Base-by-base conservation (phyloP, 2,888 invertebrate species). In the Byasa hedistus region DNA sequence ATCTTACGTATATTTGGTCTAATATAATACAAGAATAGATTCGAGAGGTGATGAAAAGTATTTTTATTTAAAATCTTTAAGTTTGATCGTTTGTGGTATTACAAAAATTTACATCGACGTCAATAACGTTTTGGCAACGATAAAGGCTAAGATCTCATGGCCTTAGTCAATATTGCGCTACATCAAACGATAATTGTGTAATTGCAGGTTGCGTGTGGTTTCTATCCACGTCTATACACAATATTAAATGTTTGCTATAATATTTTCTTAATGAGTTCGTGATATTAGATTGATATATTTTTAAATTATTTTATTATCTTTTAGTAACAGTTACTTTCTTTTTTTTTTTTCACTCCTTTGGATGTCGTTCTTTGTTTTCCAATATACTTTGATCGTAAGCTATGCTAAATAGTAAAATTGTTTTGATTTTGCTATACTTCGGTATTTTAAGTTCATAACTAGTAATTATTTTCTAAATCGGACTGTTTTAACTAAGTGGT, bases 401-500 rank as follows among this genome's bases (percentile, higher is more conserved):
- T n/a, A n/a, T n/a, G 48, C 7, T 48, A n/a, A n/a, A 10, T 12
- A 48, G 12, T 2, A 48, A 19, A 19, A n/a, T 4, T 4, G 10
- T 44, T 19, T 48, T 19, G n/a, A 48, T 48, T 48, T 48, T 48
- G 39, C 15, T 39, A 12, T n/a, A 7, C 5, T n/a, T 5, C 2
- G 8, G 7, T n/a, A 2, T 48, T 48, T n/a, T 19, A 4, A 48
- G n/a, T 48, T 48, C n/a, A n/a, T 48, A n/a, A 48, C 10, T n/a
- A 3, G 15, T n/a, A 3, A 15, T 48, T 19, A 48, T 48, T 54
- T 61, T 8, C 39, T 60, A 48, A 59, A 57, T 65, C 64, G 48
- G 56, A 51, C 63, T 36, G 32, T 39, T 55, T 64, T 64, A 44
- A 52, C 55, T 66, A 22, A 77, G 75, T 81, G 79, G 81, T 81